Evolutionary conservation across 1,140 invertebrate species (phyloP), one percentile per base, ranked within the genome.

Genomic region (Dendroctonus ponderosae): DNA sequence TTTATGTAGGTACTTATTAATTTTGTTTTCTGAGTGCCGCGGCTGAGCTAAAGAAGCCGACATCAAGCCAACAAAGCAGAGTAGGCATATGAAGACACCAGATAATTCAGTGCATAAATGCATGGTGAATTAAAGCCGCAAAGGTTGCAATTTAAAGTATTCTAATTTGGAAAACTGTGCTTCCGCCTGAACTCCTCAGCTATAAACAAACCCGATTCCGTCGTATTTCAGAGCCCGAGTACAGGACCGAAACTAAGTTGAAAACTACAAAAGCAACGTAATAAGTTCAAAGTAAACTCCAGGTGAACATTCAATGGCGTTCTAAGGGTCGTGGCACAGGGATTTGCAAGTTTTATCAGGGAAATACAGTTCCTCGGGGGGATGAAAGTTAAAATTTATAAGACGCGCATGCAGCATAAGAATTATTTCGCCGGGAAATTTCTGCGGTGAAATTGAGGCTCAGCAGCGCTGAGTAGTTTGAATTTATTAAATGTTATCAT

Each of bases 261-360:
- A 59, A 66, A 66, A 66, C 64, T 58, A 50, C 49, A 59, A 52
- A 66, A 66, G 56, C 64, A 59, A 57, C 64, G 56, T 66, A 66
- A 66, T 66, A 66, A 57, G 56, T 66, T 66, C 49, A 59, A 60
- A 52, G 57, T 67, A 67, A 67, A 53, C 65, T 67, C 49, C 65
- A 67, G 65, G 65, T 67, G 57, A 67, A 61, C 65, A 67, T 61
- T 67, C 65, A 49, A 54, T 61, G 57, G 49, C 57, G 43, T 61
- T 50, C 64, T 56, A 56, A 60, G 57, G 48, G 63, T 56, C 65
- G 65, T 42, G 49, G 39, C 38, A 48, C n/a, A 53, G 58, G 58
- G 65, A 67, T 67, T 67, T 61, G 57, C 57, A 65, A 61, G 65
- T 54, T 67, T 67, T 67, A 67, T 67, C 65, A 60, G 49, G 56